phyloP scores from a whole-genome alignment of 1,140 invertebrate genomes.

The Stegodyphus mimosarum region DNA sequence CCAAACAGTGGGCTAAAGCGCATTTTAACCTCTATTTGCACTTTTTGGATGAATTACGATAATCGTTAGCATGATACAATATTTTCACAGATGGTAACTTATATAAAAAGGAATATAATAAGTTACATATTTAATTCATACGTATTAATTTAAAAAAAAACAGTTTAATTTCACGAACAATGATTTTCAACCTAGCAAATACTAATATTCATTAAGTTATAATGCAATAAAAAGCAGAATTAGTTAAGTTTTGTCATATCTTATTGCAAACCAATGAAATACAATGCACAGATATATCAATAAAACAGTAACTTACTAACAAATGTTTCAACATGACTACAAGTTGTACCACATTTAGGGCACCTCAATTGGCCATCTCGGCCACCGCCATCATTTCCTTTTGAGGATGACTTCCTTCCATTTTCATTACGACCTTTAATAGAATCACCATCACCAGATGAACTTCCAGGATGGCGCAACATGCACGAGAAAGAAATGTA shows the following conservation, averaged over 20 bases:
- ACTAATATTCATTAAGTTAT: neutral
- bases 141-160: too few relatives aligned
- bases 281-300: neutral
- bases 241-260: neutral
- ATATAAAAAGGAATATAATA: too few relatives aligned
- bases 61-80: too few relatives aligned
- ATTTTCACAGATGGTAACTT: too few relatives aligned
- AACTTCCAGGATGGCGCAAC: conserved; percentile 15
- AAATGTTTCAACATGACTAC: conserved; percentile 96
- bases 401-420: conserved; percentile 32
- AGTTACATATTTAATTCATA: too few relatives aligned
- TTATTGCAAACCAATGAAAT: conserved; percentile 14
- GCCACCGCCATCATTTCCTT: conserved; percentile 57
- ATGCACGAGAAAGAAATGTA: neutral
- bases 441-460: neutral
- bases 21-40: too few relatives aligned
- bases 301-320: conserved; percentile 78
- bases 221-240: neutral
- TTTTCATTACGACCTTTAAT: neutral
- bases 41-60: too few relatives aligned
- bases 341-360: conserved; percentile 95
- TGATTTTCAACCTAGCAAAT: too few relatives aligned
- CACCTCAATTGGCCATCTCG: conserved; percentile 78
- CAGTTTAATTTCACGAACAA: too few relatives aligned
- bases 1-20: too few relatives aligned